Percentiles rank a stretch among this genome's conserved stretches.
phyloP scores from a whole-genome alignment of 2,113 vertebrate species.

The Cavia aperea region DNA sequence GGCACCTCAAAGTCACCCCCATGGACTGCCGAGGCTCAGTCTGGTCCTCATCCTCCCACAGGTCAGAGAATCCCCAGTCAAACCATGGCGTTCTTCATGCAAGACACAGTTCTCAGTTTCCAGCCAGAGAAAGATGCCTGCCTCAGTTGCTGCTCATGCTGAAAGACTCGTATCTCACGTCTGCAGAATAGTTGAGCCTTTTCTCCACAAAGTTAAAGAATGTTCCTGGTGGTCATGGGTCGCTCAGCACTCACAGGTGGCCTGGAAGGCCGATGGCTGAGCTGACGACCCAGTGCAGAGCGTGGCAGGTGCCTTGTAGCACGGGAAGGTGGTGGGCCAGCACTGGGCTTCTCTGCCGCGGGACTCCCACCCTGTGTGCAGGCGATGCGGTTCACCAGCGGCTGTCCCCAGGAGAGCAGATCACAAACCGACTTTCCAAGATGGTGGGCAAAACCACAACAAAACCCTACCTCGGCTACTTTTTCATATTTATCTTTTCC shows the following conservation, averaged over 20 bases:
- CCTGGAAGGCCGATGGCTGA: neutral
- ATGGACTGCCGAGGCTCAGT: too few relatives aligned
- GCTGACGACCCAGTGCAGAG: neutral
- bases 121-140: neutral
- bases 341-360: neutral
- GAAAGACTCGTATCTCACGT: neutral
- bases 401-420: too few relatives aligned
- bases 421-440: neutral
- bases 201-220: neutral
- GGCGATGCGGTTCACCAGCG: too few relatives aligned
- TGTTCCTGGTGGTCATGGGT: neutral
- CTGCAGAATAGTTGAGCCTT: fast-evolving
- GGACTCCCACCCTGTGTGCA: too few relatives aligned
- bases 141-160: fast-evolving
- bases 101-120: neutral
- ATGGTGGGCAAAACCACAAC: neutral
- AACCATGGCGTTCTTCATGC: neutral
- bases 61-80: neutral
- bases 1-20: fast-evolving
- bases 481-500: neutral
- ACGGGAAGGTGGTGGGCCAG: too few relatives aligned
- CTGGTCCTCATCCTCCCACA: neutral
- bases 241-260: neutral
- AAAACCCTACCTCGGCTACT: fast-evolving
- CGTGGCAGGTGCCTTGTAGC: fast-evolving